phyloP scores from a whole-genome alignment of 2,888 invertebrate species.

The Sesia apiformis region DNA sequence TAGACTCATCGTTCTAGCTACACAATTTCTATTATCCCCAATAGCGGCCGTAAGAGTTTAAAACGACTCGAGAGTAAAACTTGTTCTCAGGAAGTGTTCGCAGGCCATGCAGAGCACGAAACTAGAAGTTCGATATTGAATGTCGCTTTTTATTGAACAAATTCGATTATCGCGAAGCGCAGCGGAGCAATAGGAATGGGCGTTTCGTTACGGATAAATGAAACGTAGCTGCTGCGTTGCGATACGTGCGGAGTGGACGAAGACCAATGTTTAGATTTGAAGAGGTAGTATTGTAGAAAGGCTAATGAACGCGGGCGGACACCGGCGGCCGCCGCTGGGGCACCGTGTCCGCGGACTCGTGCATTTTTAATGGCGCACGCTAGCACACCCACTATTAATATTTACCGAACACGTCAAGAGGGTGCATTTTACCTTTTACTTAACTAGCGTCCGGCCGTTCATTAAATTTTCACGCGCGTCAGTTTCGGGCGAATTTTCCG shows the following conservation, averaged over 20 bases:
- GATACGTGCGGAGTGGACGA: slow-evolving; percentile 10
- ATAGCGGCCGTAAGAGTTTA: slow-evolving; percentile 69
- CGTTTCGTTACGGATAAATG: slow-evolving; percentile 24
- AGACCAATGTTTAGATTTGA: slow-evolving; percentile 30
- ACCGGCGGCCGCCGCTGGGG: slow-evolving; percentile 26
- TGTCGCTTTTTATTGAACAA: slow-evolving; percentile 60
- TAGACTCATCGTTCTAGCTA: slow-evolving; percentile 56
- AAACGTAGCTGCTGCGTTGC: slow-evolving; percentile 11
- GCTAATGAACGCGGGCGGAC: slow-evolving; percentile 51
- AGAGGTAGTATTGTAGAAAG: slow-evolving; percentile 38
- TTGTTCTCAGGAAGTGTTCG: slow-evolving; percentile 59
- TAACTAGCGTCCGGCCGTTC: slow-evolving; percentile 75
- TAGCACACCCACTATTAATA: slow-evolving; percentile 72
- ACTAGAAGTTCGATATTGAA: slow-evolving; percentile 57
- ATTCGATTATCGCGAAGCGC: slow-evolving; percentile 47
- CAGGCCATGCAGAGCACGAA: slow-evolving; percentile 48
- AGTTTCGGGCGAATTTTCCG: slow-evolving; percentile 74
- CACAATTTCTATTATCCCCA: slow-evolving; percentile 70
- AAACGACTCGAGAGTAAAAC: slow-evolving; percentile 64
- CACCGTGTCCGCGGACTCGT: slow-evolving; percentile 66
- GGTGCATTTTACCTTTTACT: slow-evolving; percentile 76
- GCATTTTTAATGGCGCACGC: slow-evolving; percentile 72
- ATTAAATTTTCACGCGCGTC: slow-evolving; percentile 76
- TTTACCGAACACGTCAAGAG: slow-evolving; percentile 75
- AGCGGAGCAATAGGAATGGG: slow-evolving; percentile 20